phyloP scores from a whole-genome alignment of 2,888 invertebrate species.

The Muscina levida region DNA sequence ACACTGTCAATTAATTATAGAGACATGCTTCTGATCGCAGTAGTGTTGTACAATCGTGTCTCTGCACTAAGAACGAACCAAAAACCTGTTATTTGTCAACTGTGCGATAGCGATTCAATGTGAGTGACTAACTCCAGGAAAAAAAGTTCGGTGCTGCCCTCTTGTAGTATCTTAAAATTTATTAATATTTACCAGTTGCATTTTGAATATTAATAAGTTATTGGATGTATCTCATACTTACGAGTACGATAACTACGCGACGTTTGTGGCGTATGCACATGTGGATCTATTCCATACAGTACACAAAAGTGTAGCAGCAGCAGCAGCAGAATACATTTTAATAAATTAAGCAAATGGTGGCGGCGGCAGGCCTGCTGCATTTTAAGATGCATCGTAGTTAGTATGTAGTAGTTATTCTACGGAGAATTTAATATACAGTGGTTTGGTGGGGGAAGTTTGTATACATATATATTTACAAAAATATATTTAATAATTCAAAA shows the following conservation, averaged over 20 bases:
- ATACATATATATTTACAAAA: too few species aligned
- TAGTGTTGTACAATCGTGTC: too few species aligned
- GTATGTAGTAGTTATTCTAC: too few species aligned
- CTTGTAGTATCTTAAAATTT: neutral
- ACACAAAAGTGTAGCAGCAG: neutral
- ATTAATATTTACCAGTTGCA: constrained; percentile 14
- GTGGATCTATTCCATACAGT: neutral
- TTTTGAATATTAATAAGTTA: neutral
- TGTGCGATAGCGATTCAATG: too few species aligned
- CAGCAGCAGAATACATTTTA: constrained; percentile 4
- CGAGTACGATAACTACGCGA: neutral
- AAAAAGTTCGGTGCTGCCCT: too few species aligned
- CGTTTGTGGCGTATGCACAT: neutral
- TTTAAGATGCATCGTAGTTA: constrained; percentile 8
- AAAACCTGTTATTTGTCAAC: too few species aligned
- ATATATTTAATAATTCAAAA: too few species aligned
- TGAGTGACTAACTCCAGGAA: too few species aligned
- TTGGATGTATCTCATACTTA: neutral
- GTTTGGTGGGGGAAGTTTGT: too few species aligned
- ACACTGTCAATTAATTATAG: constrained; percentile 6
- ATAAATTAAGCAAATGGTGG: constrained; percentile 20
- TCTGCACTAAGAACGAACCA: too few species aligned
- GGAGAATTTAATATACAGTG: too few species aligned
- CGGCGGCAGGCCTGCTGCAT: neutral
- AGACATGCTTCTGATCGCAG: neutral